Evolutionary conservation across 2,888 invertebrate species (phyloP).

Genomic region (Drosophila picticornis): DNA sequence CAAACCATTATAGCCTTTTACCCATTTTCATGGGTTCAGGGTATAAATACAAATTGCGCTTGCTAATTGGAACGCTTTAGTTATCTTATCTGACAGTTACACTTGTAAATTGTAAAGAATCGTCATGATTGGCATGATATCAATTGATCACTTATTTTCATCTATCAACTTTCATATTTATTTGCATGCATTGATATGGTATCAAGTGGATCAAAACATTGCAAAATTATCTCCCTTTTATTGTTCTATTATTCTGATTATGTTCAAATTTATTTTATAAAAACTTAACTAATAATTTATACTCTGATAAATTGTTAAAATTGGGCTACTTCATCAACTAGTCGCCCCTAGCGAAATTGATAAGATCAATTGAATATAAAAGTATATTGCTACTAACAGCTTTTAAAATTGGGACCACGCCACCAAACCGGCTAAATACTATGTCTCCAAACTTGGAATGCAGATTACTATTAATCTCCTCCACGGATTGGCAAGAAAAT

Average conservation of each 20-base stretch:
- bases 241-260: background rate
- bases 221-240: background rate
- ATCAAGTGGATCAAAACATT: background rate
- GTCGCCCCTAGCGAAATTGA: background rate
- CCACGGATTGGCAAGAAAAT: background rate
- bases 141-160: background rate
- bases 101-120: background rate
- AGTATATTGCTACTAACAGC: background rate
- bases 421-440: background rate
- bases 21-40: too few relatives aligned
- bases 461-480: background rate
- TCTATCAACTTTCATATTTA: too few relatives aligned
- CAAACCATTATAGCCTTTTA: too few relatives aligned
- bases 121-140: background rate
- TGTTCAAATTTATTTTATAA: background rate
- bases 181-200: background rate
- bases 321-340: too few relatives aligned
- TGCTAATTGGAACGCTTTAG: background rate
- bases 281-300: background rate
- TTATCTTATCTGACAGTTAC: slow-evolving; percentile 1
- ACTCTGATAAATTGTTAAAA: background rate
- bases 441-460: background rate
- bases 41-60: background rate
- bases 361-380: background rate
- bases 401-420: background rate